Evolutionary conservation across 2,113 vertebrate species (phyloP).

Genomic region (Sus scrofa): T2T-Sscrofa CM000812.6:34031001-34031500

Average conservation of each 20-base stretch:
- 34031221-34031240: not conserved
- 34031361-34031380: not conserved
- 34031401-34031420: not conserved
- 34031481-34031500: not conserved
- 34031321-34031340: not conserved
- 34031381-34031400: not conserved
- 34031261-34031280: not conserved
- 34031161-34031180: not conserved
- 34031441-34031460: not conserved
- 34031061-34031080: not conserved
- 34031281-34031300: conserved; percentile 6
- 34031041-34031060: not conserved
- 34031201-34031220: not conserved
- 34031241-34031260: not conserved
- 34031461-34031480: not conserved
- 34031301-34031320: conserved; percentile 7
- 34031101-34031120: not conserved
- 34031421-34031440: not conserved
- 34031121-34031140: not conserved
- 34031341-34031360: not conserved
- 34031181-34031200: not conserved
- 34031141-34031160: not conserved
- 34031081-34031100: not conserved
- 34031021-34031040: not conserved
- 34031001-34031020: not conserved